Evolutionary conservation across 1,140 invertebrate species (phyloP).

Genomic region (Drosophila oshimai): DNA sequence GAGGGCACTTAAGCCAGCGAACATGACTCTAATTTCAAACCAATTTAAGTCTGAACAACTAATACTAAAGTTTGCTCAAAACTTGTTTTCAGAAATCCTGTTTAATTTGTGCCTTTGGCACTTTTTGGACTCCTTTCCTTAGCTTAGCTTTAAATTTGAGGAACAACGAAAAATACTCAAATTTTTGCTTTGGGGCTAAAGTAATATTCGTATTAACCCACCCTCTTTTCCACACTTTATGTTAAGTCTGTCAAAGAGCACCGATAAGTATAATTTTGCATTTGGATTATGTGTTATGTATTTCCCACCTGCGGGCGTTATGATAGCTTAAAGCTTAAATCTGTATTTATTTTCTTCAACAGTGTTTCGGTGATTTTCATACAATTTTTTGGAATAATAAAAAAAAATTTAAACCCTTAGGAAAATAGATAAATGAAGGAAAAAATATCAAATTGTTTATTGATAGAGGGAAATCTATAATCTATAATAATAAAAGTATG

Average conservation of each 20-base stretch:
- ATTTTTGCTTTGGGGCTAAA: background rate
- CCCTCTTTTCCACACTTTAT: background rate
- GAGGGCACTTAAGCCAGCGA: slow-evolving; percentile 24
- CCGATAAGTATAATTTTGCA: slow-evolving; percentile 33
- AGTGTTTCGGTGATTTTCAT: too few species aligned
- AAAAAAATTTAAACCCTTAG: background rate
- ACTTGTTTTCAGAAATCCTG: background rate
- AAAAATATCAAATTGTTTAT: too few species aligned
- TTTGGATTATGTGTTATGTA: slow-evolving; percentile 1
- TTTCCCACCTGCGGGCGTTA: background rate
- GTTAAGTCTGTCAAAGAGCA: slow-evolving; percentile 13
- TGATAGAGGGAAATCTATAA: too few species aligned
- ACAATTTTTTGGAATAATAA: background rate
- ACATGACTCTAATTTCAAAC: slow-evolving; percentile 13
- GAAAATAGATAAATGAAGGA: too few species aligned
- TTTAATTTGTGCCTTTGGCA: background rate
- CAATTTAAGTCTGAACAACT: slow-evolving; percentile 12
- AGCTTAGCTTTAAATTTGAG: background rate
- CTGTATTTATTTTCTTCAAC: background rate
- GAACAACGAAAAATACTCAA: background rate
- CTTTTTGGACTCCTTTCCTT: background rate
- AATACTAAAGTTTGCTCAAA: background rate
- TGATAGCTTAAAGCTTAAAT: background rate
- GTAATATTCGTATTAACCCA: background rate
- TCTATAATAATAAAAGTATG: too few species aligned